Conservation (phyloP, 1,140 invertebrate genomes). For the Cydia splendana region DNA sequence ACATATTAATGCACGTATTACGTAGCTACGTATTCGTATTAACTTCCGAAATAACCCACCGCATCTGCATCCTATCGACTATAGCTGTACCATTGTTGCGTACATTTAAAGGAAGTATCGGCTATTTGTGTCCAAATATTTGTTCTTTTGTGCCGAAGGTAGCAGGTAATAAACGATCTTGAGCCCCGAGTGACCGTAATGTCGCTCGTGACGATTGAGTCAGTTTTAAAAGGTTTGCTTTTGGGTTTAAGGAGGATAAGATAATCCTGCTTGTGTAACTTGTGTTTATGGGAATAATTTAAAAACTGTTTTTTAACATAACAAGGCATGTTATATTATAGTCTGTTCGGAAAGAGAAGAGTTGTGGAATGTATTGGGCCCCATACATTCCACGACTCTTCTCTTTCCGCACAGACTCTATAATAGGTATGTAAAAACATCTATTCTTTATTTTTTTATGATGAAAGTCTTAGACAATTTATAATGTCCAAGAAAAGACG, state of each 20-base stretch:
- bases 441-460: too few relatives aligned
- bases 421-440: too few relatives aligned
- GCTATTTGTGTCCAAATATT: constrained; percentile 29
- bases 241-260: not conserved
- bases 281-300: not conserved
- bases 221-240: constrained; percentile 9
- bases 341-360: too few relatives aligned
- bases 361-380: too few relatives aligned
- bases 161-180: constrained; percentile 20
- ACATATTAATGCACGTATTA: not conserved
- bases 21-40: not conserved
- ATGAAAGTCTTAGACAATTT: too few relatives aligned
- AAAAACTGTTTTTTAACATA: not conserved
- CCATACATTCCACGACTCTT: too few relatives aligned
- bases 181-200: constrained; percentile 18
- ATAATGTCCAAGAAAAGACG: too few relatives aligned
- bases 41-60: constrained; percentile 5
- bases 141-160: constrained; percentile 29
- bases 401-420: too few relatives aligned
- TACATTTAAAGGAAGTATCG: constrained; percentile 10
- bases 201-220: constrained; percentile 27
- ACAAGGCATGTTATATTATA: too few relatives aligned
- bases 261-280: not conserved
- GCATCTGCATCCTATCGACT: constrained; percentile 13
- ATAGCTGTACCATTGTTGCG: constrained; percentile 5